Conservation (phyloP, 2,113 vertebrate genomes). For the Lota lota region DNA sequence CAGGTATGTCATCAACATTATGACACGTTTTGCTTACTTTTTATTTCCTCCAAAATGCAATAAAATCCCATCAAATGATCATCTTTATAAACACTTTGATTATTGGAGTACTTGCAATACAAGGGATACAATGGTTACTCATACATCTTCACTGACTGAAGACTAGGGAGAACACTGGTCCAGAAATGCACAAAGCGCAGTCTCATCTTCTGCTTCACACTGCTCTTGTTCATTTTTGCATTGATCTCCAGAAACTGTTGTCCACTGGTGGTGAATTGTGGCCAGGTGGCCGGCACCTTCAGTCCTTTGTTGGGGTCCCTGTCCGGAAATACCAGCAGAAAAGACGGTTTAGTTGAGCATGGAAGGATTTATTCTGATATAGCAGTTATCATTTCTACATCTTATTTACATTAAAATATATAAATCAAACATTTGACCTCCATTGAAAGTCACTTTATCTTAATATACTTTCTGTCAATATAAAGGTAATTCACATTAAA, state of each 20-base stretch:
- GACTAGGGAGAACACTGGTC: constrained; percentile 53
- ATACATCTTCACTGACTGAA: constrained; percentile 21
- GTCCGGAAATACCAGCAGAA: constrained; percentile 12
- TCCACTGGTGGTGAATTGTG: constrained; percentile 51
- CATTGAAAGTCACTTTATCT: too few species aligned
- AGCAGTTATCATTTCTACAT: too few species aligned
- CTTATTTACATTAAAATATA: too few species aligned
- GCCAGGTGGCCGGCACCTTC: constrained; percentile 75
- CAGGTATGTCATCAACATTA: too few species aligned
- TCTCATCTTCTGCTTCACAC: constrained; percentile 72
- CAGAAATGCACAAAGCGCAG: constrained; percentile 72
- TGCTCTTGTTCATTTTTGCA: constrained; percentile 50
- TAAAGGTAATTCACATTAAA: too few species aligned
- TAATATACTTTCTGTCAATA: too few species aligned
- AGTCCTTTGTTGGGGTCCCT: constrained; percentile 86
- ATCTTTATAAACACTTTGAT: not conserved
- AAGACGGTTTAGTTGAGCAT: not conserved
- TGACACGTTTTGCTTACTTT: too few species aligned
- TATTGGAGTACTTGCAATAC: not conserved
- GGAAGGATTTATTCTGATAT: too few species aligned
- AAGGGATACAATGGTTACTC: not conserved
- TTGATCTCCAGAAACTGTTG: constrained; percentile 82
- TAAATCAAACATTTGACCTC: too few species aligned
- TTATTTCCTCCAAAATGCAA: too few species aligned
- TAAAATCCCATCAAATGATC: not conserved